phyloP scores from a whole-genome alignment of 2,797 vertebrate genomes.

The Eidolon dupreanum region DNA sequence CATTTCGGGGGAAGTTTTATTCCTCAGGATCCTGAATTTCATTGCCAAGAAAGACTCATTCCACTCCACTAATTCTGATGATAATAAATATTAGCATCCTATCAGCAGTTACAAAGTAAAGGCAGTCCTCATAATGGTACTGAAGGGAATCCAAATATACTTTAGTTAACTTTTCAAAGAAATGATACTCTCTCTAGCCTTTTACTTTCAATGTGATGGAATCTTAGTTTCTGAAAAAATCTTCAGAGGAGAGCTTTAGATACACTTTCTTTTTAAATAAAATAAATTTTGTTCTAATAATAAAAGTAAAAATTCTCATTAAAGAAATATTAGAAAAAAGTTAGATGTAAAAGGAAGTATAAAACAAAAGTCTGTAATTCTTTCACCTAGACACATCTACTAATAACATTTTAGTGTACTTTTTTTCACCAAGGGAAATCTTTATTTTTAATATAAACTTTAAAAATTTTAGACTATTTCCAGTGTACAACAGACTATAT shows the following conservation, averaged over 20 bases:
- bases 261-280: background rate
- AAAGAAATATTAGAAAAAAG: background rate
- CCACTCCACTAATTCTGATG: background rate
- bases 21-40: background rate
- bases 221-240: background rate
- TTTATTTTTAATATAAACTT: background rate
- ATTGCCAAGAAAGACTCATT: background rate
- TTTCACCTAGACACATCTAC: background rate
- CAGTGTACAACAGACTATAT: background rate
- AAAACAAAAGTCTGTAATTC: background rate
- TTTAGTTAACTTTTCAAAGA: conserved; percentile 4
- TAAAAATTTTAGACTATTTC: background rate
- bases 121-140: background rate
- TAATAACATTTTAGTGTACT: background rate
- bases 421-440: background rate
- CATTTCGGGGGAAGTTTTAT: background rate
- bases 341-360: background rate
- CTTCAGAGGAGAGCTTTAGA: background rate
- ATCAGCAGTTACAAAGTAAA: background rate
- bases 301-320: background rate
- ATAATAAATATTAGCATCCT: background rate
- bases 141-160: background rate
- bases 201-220: background rate
- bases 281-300: background rate
- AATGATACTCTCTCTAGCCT: background rate